These are phyloP conservation scores for Rallus crepitans DNA, from an alignment of 2,797 vertebrate genomes.

Conservation along the genomic window DNA sequence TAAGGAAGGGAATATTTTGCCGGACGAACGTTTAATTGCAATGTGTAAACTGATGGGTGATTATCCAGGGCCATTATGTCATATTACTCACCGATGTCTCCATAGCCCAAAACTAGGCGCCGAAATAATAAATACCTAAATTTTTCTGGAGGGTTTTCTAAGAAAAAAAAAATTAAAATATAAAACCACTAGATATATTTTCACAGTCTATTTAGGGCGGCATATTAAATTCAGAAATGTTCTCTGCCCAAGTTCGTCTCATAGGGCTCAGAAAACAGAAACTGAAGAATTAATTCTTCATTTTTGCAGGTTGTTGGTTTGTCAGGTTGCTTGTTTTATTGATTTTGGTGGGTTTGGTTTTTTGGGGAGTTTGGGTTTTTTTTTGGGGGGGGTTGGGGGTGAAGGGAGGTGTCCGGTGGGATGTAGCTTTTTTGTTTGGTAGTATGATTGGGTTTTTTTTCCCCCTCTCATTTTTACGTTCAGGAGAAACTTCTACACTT, in stretches of 20 bases:
- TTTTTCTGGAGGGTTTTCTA: not conserved
- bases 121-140: not conserved
- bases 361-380: too few relatives aligned
- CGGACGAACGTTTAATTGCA: not conserved
- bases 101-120: not conserved
- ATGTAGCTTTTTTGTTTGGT: too few relatives aligned
- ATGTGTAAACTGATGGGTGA: not conserved
- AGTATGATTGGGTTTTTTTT: too few relatives aligned
- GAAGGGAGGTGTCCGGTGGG: too few relatives aligned
- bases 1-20: not conserved
- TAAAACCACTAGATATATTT: not conserved
- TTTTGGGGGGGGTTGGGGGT: not conserved
- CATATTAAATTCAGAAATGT: not conserved
- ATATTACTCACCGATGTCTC: not conserved
- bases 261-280: not conserved
- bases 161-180: not conserved
- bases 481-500: rapidly evolving
- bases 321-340: too few relatives aligned
- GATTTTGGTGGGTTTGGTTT: too few relatives aligned
- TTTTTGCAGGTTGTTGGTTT: not conserved
- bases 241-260: rapidly evolving
- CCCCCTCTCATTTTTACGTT: not conserved
- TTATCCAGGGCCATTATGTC: too few relatives aligned
- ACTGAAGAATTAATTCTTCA: not conserved
- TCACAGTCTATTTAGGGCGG: not conserved